phyloP scores from a whole-genome alignment of 2,888 invertebrate species.

The Philereme transversata region DNA sequence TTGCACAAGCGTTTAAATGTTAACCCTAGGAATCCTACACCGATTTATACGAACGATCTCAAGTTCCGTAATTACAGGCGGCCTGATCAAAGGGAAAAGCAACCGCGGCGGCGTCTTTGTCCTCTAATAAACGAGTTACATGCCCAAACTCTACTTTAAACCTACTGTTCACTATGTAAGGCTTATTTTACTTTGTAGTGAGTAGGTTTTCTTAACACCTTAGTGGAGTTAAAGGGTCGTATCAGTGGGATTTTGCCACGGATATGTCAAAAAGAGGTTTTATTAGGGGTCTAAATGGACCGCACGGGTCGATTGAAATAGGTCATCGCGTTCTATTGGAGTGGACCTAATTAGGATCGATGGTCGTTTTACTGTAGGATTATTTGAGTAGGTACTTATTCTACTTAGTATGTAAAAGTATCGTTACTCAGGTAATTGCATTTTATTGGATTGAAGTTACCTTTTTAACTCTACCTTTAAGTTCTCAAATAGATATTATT shows the following conservation, averaged over 20 bases:
- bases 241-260: slow-evolving; percentile 84
- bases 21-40: slow-evolving; percentile 61
- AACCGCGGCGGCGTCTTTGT: slow-evolving; percentile 75
- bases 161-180: slow-evolving; percentile 22
- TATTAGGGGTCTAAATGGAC: slow-evolving; percentile 81
- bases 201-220: slow-evolving; percentile 75
- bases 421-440: too few species aligned
- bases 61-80: slow-evolving; percentile 77
- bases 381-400: background rate
- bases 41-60: slow-evolving; percentile 47
- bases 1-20: slow-evolving; percentile 42
- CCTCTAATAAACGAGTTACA: slow-evolving; percentile 73
- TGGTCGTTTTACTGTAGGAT: slow-evolving; percentile 3
- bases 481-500: too few species aligned
- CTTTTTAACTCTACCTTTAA: too few species aligned
- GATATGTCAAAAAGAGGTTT: slow-evolving; percentile 84
- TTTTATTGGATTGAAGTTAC: too few species aligned
- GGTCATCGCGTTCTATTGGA: slow-evolving; percentile 60
- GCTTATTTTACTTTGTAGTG: slow-evolving; percentile 34
- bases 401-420: too few species aligned
- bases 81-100: slow-evolving; percentile 76
- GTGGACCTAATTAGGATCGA: slow-evolving; percentile 45
- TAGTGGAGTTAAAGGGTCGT: slow-evolving; percentile 75
- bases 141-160: slow-evolving; percentile 33
- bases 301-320: slow-evolving; percentile 71